These are phyloP conservation scores for Paguma larvata DNA, from an alignment of 2,797 vertebrate species.

Conservation along the genomic window DNA sequence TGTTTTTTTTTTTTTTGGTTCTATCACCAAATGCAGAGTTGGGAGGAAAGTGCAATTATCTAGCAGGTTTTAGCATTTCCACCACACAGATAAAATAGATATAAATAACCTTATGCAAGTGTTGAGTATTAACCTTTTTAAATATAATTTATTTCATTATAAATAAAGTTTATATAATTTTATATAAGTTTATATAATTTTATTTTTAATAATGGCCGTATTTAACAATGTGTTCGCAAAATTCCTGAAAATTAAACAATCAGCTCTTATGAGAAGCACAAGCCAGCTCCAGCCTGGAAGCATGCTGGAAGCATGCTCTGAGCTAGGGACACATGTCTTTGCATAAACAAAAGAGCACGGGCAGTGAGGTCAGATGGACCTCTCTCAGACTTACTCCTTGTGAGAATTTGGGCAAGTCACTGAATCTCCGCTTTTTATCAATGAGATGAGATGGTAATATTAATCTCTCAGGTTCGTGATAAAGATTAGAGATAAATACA, in stretches of 20 bases:
- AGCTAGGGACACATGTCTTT: neutral
- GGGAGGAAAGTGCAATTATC: neutral
- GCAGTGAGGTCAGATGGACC: accelerated
- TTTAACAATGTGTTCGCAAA: neutral
- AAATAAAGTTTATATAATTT: slow-evolving; percentile 41
- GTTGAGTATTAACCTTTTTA: slow-evolving; percentile 11
- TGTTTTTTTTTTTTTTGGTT: neutral
- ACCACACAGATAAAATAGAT: neutral
- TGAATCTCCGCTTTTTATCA: neutral
- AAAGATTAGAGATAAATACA: neutral
- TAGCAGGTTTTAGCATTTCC: neutral
- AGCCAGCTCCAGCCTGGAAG: neutral
- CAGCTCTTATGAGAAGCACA: neutral
- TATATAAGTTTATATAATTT: slow-evolving; percentile 26
- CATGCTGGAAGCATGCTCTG: neutral
- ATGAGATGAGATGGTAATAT: neutral
- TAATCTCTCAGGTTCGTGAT: neutral
- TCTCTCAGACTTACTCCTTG: neutral
- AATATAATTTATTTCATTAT: neutral
- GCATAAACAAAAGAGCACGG: neutral
- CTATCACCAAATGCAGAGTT: neutral
- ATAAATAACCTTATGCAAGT: neutral
- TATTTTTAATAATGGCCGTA: neutral
- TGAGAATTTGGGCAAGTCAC: neutral
- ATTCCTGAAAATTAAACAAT: slow-evolving; percentile 7